Conservation (phyloP, 2,888 invertebrate genomes). For the Dolichopus griseipennis region DNA sequence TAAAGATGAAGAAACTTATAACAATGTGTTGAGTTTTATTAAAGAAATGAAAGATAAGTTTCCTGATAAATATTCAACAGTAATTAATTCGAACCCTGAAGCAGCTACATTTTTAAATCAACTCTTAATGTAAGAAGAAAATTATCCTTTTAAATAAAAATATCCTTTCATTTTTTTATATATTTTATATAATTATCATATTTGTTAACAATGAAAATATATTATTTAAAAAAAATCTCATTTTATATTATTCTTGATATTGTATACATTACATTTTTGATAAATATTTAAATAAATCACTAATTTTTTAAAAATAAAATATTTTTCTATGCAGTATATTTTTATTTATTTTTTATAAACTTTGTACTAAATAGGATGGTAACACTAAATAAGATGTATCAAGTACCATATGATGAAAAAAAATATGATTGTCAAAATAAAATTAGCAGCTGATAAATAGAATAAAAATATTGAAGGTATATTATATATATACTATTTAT, state of each 20-base stretch:
- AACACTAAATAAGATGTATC: too few species aligned
- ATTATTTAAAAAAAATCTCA: not conserved
- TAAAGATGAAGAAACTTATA: slow-evolving; percentile 30
- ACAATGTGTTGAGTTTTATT: slow-evolving; percentile 46
- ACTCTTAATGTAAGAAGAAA: not conserved
- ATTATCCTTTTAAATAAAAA: not conserved
- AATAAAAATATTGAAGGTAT: too few species aligned
- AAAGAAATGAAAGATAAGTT: slow-evolving; percentile 51
- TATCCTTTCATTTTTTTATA: not conserved
- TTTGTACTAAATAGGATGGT: too few species aligned
- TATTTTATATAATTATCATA: not conserved
- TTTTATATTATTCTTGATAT: not conserved
- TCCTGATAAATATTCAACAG: slow-evolving; percentile 47
- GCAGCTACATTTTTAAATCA: slow-evolving; percentile 30
- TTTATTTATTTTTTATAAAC: too few species aligned
- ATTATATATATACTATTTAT: too few species aligned
- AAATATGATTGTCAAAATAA: too few species aligned
- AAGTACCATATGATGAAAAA: too few species aligned
- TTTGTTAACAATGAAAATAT: not conserved
- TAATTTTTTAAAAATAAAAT: not conserved
- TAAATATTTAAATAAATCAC: not conserved
- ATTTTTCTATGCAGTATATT: too few species aligned
- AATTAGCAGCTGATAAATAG: too few species aligned
- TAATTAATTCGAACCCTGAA: slow-evolving; percentile 39
- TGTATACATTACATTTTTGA: not conserved